phyloP scores from a whole-genome alignment of 2,888 invertebrate species.

The Ophioninae sp. region DNA sequence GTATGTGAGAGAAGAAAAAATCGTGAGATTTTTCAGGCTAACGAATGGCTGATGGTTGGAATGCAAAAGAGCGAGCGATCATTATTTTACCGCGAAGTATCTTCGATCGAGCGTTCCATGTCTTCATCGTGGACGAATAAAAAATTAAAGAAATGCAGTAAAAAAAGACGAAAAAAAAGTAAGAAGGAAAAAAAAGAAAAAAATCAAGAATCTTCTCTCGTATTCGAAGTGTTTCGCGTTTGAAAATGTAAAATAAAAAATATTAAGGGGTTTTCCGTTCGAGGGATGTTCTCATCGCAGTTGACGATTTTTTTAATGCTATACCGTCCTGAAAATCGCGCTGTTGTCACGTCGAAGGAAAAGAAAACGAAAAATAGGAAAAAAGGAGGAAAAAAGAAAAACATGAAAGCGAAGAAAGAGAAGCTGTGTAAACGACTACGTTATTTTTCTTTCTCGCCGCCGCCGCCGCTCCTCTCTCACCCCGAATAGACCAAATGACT shows the following conservation, averaged over 20 bases:
- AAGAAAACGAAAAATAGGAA: constrained; percentile 11
- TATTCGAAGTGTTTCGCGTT: background rate
- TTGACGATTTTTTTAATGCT: constrained; percentile 44
- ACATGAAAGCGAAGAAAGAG: background rate
- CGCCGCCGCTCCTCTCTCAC: constrained; percentile 2
- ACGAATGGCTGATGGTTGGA: constrained; percentile 3
- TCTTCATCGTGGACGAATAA: background rate
- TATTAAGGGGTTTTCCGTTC: background rate
- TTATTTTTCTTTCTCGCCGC: constrained; percentile 43
- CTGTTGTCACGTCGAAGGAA: constrained; percentile 38
- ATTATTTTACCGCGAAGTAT: background rate
- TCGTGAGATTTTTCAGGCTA: background rate
- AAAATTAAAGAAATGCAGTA: background rate
- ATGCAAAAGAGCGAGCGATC: background rate
- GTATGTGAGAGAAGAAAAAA: constrained; percentile 1
- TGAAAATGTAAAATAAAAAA: background rate
- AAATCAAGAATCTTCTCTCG: background rate
- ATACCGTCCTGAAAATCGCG: constrained; percentile 56
- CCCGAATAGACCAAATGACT: constrained; percentile 63
- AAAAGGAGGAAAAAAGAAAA: background rate
- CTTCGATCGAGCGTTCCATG: background rate
- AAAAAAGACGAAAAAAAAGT: background rate
- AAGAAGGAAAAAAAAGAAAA: background rate
- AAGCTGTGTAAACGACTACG: constrained; percentile 1
- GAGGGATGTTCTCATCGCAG: constrained; percentile 8